A percentile compares a stretch with the other conserved stretches of the same genome.
Evolutionary conservation across 2,888 invertebrate species (phyloP).

Genomic region (Tryphoninae sp.): DNA sequence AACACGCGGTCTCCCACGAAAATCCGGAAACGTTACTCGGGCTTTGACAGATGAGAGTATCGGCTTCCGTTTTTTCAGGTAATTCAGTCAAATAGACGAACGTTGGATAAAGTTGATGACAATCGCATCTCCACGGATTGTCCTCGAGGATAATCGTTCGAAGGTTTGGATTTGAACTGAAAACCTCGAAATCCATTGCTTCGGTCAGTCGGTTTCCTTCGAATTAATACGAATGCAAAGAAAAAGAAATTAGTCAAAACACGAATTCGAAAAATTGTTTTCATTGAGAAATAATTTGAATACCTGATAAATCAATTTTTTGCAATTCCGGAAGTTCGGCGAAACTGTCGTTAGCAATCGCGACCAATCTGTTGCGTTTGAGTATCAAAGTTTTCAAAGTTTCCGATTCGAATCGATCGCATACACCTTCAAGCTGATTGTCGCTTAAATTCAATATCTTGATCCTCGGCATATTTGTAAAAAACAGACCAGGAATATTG

Average conservation of each 20-base stretch:
- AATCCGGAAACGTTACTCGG: conserved; percentile 85
- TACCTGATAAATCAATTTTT: conserved; percentile 84
- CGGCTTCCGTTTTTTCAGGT: conserved; percentile 83
- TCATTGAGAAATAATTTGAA: background rate
- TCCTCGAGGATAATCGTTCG: conserved; percentile 85
- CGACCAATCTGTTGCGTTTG: conserved; percentile 84
- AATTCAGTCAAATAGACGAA: conserved; percentile 84
- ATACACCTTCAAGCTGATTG: conserved; percentile 86
- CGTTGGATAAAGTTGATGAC: conserved; percentile 84
- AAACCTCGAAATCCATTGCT: conserved; percentile 84
- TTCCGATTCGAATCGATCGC: conserved; percentile 84
- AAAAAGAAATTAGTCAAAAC: background rate
- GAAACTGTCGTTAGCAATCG: conserved; percentile 86
- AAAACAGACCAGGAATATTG: conserved; percentile 64
- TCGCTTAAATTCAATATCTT: conserved; percentile 85
- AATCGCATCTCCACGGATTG: conserved; percentile 91
- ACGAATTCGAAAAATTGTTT: background rate
- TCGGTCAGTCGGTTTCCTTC: conserved; percentile 87
- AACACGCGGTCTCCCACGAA: conserved; percentile 88
- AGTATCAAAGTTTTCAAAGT: conserved; percentile 84
- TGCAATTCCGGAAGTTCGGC: conserved; percentile 84
- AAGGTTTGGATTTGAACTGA: conserved; percentile 84
- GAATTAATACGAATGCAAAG: conserved; percentile 13
- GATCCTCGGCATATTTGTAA: conserved; percentile 82
- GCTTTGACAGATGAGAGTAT: conserved; percentile 85